A percentile compares a stretch with the other conserved stretches of the same genome.
These are phyloP conservation scores for Chalcosyrphus nemorum DNA, from an alignment of 2,888 invertebrate genomes.

Conservation along the genomic window DNA sequence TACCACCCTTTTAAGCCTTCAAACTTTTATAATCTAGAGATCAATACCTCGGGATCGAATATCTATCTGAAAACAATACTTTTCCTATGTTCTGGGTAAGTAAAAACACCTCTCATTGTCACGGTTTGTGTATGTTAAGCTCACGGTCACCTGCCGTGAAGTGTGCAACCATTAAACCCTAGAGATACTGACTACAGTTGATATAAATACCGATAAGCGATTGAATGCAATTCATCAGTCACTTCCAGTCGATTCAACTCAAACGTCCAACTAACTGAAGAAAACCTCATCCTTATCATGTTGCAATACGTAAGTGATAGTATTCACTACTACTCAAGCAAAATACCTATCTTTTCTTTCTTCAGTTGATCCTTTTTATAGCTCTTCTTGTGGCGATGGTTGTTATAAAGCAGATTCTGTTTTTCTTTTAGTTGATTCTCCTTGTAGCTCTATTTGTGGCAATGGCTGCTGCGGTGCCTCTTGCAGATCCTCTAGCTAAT, in stretches of 20 bases:
- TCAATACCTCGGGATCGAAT: too few species aligned
- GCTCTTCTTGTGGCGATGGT: not conserved
- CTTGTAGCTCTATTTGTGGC: constrained; percentile 27
- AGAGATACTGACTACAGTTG: not conserved
- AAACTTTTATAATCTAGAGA: too few species aligned
- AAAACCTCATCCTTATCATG: constrained; percentile 22
- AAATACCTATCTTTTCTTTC: not conserved
- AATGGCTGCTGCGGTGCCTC: not conserved
- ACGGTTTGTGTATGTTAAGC: too few species aligned
- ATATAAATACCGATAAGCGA: constrained; percentile 29
- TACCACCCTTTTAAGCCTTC: too few species aligned
- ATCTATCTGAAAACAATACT: too few species aligned
- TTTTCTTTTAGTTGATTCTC: constrained; percentile 22
- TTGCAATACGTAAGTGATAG: not conserved
- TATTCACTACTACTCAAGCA: too few species aligned
- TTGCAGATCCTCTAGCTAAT: not conserved
- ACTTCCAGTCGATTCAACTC: constrained; percentile 9
- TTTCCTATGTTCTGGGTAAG: too few species aligned
- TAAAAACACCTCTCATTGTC: too few species aligned
- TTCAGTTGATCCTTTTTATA: not conserved
- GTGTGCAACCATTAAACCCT: not conserved
- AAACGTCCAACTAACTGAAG: not conserved
- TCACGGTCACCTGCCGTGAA: constrained; percentile 7
- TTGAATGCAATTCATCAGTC: constrained; percentile 17
- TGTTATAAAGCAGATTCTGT: too few species aligned